A percentile compares a stretch with the other conserved stretches of the same genome.
Evolutionary conservation across 2,113 vertebrate genomes (phyloP).

Genomic region (Tringa solitaria): DNA sequence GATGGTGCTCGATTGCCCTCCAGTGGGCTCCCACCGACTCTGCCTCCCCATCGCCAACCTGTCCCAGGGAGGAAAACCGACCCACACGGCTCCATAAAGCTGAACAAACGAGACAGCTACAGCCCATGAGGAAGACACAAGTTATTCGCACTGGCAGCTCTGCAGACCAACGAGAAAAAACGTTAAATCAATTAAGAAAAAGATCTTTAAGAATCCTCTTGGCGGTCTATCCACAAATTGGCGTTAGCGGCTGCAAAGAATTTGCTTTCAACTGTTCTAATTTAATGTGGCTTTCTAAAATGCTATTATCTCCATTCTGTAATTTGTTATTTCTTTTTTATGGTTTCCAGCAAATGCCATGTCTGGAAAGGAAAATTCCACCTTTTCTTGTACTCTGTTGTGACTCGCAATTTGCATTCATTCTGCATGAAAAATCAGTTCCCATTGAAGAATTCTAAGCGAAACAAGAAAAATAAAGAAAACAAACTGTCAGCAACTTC

Average conservation of each 20-base stretch:
- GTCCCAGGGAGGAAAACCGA: background rate
- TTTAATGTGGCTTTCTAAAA: constrained; percentile 55
- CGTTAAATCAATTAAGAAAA: background rate
- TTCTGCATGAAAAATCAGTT: background rate
- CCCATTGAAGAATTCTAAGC: background rate
- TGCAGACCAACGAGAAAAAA: background rate
- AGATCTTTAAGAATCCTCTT: background rate
- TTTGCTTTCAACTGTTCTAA: constrained; percentile 35
- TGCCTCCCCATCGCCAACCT: background rate
- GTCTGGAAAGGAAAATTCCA: constrained; percentile 5
- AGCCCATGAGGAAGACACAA: background rate
- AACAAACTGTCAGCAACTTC: constrained; percentile 23
- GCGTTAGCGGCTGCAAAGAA: background rate
- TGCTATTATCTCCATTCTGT: constrained; percentile 29
- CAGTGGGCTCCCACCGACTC: constrained; percentile 56
- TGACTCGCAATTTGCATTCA: background rate
- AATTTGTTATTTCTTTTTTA: constrained; percentile 52
- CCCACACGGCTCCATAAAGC: background rate
- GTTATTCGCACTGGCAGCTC: background rate
- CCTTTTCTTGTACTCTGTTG: background rate
- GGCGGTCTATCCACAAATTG: background rate
- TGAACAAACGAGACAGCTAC: background rate
- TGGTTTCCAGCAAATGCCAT: constrained; percentile 30
- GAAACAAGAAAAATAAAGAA: constrained; percentile 52
- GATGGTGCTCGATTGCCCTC: constrained; percentile 75